Evolutionary conservation across 2,113 vertebrate genomes (phyloP).

Genomic region (Lamprotornis superbus): DNA sequence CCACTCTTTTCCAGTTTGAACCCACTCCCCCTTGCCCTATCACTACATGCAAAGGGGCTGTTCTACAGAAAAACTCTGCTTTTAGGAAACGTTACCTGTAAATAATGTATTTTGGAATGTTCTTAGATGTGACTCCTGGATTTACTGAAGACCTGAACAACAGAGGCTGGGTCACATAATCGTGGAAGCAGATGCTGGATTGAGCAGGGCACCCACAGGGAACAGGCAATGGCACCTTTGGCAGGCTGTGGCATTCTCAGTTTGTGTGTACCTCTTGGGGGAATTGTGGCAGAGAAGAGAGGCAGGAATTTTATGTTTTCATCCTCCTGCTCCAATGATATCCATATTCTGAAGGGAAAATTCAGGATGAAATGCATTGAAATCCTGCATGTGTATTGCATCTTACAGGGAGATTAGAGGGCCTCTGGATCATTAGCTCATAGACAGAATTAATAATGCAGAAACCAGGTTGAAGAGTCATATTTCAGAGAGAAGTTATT

Average conservation of each 20-base stretch:
- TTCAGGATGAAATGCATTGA: neutral
- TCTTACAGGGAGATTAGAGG: neutral
- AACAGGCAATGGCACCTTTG: neutral
- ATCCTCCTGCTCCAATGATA: neutral
- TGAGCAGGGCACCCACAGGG: neutral
- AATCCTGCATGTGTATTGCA: neutral
- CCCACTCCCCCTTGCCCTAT: no score
- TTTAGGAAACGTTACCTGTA: neutral
- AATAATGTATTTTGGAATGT: neutral
- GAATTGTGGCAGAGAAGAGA: neutral
- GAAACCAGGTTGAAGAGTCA: neutral
- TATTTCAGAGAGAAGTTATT: neutral
- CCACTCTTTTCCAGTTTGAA: neutral
- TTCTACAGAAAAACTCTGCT: neutral
- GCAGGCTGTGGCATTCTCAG: neutral
- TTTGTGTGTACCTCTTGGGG: neutral
- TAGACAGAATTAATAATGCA: neutral
- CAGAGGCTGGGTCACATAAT: neutral
- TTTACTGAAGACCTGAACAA: neutral
- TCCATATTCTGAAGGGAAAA: neutral
- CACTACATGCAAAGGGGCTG: neutral
- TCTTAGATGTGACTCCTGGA: neutral
- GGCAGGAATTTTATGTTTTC: neutral
- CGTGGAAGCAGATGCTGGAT: neutral
- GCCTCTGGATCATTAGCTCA: neutral